A percentile compares a stretch with the other conserved stretches of the same genome.
Conservation (phyloP, 2,797 vertebrate genomes). For the Octomys mimax region DNA sequence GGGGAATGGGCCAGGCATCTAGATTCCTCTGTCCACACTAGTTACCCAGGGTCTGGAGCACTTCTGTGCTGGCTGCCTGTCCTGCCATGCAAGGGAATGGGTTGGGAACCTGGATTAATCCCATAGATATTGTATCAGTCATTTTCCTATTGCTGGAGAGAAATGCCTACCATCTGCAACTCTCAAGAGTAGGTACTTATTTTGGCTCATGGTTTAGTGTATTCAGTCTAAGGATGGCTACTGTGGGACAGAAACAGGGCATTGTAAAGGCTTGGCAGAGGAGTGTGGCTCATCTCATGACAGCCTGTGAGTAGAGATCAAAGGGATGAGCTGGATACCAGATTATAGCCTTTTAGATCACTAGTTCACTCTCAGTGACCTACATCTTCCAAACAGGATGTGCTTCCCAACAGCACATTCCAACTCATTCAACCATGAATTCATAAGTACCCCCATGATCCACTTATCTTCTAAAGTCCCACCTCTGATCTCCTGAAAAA, state of each 20-base stretch:
- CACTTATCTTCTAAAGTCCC: background rate
- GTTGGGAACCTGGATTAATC: too few relatives aligned
- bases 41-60: too few relatives aligned
- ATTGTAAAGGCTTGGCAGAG: background rate
- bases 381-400: background rate
- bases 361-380: too few relatives aligned
- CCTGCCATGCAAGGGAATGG: too few relatives aligned
- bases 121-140: background rate
- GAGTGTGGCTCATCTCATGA: background rate
- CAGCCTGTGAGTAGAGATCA: background rate
- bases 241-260: background rate
- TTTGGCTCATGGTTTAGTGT: background rate
- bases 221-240: background rate
- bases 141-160: background rate
- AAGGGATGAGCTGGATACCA: background rate
- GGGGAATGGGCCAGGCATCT: too few relatives aligned
- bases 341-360: background rate
- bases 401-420: background rate
- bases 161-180: background rate
- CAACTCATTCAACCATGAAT: background rate
- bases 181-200: background rate
- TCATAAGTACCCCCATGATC: background rate
- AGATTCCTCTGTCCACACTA: too few relatives aligned
- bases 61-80: too few relatives aligned
- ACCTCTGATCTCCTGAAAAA: background rate